Evolutionary conservation across 1,140 invertebrate genomes (phyloP).

Genomic region (Drosophila insularis): DNA sequence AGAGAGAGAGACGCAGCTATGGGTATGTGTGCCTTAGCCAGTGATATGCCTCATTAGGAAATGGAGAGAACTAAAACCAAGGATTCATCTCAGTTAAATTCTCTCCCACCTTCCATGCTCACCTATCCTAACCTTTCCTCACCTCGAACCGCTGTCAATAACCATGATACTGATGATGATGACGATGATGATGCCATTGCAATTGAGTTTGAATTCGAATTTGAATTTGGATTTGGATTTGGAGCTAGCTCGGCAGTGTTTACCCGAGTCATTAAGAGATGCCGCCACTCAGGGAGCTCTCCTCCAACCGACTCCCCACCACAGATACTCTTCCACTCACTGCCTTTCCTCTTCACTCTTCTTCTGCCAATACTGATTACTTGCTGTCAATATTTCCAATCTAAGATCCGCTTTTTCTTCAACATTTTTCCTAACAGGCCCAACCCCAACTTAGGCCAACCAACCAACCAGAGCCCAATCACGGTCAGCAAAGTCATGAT

Average conservation of each 20-base stretch:
- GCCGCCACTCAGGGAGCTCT: slow-evolving; percentile 7
- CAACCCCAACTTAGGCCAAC: slow-evolving; percentile 3
- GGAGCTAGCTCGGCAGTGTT: slow-evolving; percentile 38
- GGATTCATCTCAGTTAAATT: background rate
- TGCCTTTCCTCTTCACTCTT: background rate
- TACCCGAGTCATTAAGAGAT: slow-evolving; percentile 50
- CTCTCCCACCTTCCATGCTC: slow-evolving; percentile 17
- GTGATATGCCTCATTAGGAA: slow-evolving; percentile 45
- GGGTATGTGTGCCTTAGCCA: background rate
- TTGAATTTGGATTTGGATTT: slow-evolving; percentile 23
- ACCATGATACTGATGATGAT: slow-evolving; percentile 32
- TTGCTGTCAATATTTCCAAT: slow-evolving; percentile 66
- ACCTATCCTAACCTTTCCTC: background rate
- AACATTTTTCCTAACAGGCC: slow-evolving; percentile 4
- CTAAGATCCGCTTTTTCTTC: slow-evolving; percentile 53
- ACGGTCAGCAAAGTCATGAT: slow-evolving; percentile 39
- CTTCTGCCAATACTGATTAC: slow-evolving; percentile 33
- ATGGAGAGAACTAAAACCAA: background rate
- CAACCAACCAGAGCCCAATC: slow-evolving; percentile 67
- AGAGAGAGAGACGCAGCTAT: background rate
- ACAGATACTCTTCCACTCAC: too few species aligned
- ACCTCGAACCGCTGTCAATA: background rate
- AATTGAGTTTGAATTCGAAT: slow-evolving; percentile 30
- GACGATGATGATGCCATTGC: slow-evolving; percentile 40
- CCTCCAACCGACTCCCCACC: slow-evolving; percentile 12